These are phyloP conservation scores for Bucorvus abyssinicus DNA, from an alignment of 2,797 vertebrate species.

Conservation along the genomic window DNA sequence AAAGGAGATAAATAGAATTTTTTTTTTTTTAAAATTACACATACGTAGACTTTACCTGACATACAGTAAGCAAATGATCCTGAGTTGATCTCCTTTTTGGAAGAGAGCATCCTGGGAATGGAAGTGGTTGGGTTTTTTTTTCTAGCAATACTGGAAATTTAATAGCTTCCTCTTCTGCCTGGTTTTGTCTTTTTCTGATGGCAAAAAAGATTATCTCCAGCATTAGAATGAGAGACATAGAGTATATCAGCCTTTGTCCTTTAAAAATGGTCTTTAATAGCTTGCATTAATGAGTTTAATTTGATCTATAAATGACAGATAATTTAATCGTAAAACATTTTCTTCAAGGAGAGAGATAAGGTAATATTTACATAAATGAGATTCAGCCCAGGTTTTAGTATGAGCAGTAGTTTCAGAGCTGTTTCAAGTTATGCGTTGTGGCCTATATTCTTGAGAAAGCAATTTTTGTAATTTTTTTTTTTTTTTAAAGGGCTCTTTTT, in stretches of 20 bases:
- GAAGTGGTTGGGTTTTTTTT: background rate
- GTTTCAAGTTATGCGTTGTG: background rate
- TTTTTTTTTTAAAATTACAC: background rate
- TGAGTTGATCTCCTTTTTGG: background rate
- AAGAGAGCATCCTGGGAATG: background rate
- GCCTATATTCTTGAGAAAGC: background rate
- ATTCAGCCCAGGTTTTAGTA: background rate
- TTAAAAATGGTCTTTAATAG: conserved; percentile 56
- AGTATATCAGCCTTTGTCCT: conserved; percentile 58
- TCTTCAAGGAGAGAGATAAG: conserved; percentile 26
- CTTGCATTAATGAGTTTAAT: conserved; percentile 65
- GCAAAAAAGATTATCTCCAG: conserved; percentile 24
- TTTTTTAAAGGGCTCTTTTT: background rate
- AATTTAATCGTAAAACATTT: conserved; percentile 23
- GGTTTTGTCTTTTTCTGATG: background rate
- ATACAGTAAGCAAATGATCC: background rate
- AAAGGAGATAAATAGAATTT: background rate
- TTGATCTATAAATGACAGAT: conserved; percentile 65
- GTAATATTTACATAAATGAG: background rate
- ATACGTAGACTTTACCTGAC: background rate
- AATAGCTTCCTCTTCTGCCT: conserved; percentile 1
- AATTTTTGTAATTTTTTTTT: background rate
- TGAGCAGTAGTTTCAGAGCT: background rate
- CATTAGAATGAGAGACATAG: background rate
- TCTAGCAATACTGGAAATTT: background rate